Evolutionary conservation across 2,888 invertebrate genomes (phyloP), one percentile per base, ranked within the genome.

Genomic region (Beris morrisii): DNA sequence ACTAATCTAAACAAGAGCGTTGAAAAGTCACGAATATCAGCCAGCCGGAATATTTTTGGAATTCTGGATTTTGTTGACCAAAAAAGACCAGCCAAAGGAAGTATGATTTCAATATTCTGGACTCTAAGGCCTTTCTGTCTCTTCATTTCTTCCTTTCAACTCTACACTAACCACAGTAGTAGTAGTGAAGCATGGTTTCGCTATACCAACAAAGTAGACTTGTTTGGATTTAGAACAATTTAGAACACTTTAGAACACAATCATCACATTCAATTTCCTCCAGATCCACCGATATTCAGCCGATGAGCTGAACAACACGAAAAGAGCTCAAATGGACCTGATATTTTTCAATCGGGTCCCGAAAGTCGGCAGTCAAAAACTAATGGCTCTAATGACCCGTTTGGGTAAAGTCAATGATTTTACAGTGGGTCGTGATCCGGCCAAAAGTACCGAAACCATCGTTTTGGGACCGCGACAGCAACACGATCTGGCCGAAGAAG

Each of bases 311-410:
- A 65, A 65, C 30, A 65, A 65, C 31, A 65, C 65, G 28, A 65
- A 57, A 58, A 74, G 71, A 44, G 76, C 78, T 6, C 72, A 77
- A 68, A 84, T 86, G 59, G 87, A 92, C 65, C 84, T 92, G 58
- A 77, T 94, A 56, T 92, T 94, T 82, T 95, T 94, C 82, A 94
- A 94, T 80, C 84, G 94, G 22, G 93, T 94, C 55, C 93, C 94
- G 11, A 94, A 95, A 82, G 93, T 93, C 45, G 94, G 93, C 70
- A 92, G 92, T 63, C 92, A 93, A 81, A 92, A 92, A 30, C 87
- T 93, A 75, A 93, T 94, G 93, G 90, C 91, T 77, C 83, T 94
- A 43, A 81, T 93, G 38, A 81, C 90, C 70, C 81, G 89, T 65
- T 82, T 93, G 59, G 87, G 83, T 13, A 79, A 84, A 71, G 80